A percentile compares a stretch with the other conserved stretches of the same genome.
Conservation (phyloP, 2,797 vertebrate species). For the Bryconaethiops microstoma region DNA sequence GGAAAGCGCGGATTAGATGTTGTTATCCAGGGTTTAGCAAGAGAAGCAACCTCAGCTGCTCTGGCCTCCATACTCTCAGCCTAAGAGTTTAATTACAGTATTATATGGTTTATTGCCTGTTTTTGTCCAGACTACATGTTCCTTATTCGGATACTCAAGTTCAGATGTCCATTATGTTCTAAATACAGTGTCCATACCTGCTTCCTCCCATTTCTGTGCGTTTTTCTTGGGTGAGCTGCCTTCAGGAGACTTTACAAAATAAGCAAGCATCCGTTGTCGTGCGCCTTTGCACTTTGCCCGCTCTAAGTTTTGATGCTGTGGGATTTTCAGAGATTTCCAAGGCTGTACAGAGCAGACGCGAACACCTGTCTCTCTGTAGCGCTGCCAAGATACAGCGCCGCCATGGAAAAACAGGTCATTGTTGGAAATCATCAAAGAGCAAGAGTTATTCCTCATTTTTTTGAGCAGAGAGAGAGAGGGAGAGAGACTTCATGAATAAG, state of each 20-base stretch:
- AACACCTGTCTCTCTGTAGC: slow-evolving; percentile 56
- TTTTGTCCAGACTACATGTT: no score
- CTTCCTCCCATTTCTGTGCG: neutral
- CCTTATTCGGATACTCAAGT: no score
- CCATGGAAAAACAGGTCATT: slow-evolving; percentile 62
- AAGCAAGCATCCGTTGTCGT: neutral
- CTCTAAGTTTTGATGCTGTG: slow-evolving; percentile 57
- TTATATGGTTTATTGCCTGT: no score
- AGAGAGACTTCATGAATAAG: slow-evolving; percentile 47
- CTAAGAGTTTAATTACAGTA: no score
- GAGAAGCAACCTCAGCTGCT: no score
- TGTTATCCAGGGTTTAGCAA: no score
- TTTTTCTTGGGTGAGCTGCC: neutral
- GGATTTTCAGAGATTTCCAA: slow-evolving; percentile 63
- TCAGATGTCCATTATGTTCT: neutral
- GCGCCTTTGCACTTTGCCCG: neutral
- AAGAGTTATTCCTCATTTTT: slow-evolving; percentile 2
- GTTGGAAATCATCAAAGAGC: slow-evolving; percentile 58
- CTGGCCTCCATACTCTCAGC: no score
- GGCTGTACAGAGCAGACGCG: slow-evolving; percentile 56
- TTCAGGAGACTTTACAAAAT: neutral
- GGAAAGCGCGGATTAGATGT: no score
- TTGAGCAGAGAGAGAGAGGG: neutral
- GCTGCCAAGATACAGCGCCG: slow-evolving; percentile 35
- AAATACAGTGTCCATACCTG: neutral